Conservation (phyloP, 2,888 invertebrate genomes). For the Drosophila flavopinicola region DNA sequence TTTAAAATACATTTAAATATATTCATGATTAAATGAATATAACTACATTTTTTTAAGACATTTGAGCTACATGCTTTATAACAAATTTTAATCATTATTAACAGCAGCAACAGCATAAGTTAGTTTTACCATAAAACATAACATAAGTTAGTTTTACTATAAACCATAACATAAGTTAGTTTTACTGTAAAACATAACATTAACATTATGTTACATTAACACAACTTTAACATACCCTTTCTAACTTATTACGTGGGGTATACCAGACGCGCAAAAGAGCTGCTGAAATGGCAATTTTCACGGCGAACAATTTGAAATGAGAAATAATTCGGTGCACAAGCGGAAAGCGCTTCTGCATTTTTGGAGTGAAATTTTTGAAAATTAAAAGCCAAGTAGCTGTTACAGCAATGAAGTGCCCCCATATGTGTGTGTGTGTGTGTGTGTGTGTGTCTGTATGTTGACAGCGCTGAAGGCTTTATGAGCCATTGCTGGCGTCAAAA, state of each 20-base stretch:
- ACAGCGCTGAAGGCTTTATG: constrained; percentile 79
- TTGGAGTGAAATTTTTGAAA: constrained; percentile 54
- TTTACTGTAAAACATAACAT: too few species aligned
- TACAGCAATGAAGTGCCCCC: constrained; percentile 44
- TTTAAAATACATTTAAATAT: too few species aligned
- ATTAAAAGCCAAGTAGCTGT: constrained; percentile 71
- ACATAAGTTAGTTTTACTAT: too few species aligned
- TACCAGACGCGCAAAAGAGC: not conserved
- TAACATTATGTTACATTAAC: not conserved
- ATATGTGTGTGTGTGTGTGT: constrained; percentile 1
- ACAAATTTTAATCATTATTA: too few species aligned
- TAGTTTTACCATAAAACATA: too few species aligned
- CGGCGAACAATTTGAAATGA: constrained; percentile 44
- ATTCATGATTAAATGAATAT: too few species aligned
- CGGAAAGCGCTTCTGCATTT: constrained; percentile 43
- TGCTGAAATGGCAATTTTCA: constrained; percentile 19
- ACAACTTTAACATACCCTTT: not conserved
- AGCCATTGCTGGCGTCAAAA: constrained; percentile 82
- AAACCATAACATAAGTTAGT: too few species aligned
- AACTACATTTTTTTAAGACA: too few species aligned
- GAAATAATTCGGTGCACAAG: constrained; percentile 43
- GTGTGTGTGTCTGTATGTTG: constrained; percentile 20
- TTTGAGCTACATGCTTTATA: too few species aligned
- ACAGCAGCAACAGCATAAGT: too few species aligned
- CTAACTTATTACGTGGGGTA: not conserved